These are phyloP conservation scores for Unio pictorum DNA, from an alignment of 2,888 invertebrate species.

Conservation along the genomic window DNA sequence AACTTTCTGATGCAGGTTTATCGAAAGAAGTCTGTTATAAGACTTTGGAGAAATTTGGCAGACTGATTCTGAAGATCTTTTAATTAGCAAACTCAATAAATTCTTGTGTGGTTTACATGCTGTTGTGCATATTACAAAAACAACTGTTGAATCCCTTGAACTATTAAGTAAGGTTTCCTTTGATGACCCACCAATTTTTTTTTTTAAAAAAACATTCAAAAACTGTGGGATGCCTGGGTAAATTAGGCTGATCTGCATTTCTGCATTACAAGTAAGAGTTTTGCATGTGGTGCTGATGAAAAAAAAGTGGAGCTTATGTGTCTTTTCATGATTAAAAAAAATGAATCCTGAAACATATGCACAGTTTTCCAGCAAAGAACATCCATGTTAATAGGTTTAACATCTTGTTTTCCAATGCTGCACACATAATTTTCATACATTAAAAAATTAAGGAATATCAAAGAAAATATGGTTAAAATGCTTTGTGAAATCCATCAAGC, in stretches of 20 bases:
- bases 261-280: constrained; percentile 13
- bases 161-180: constrained; percentile 10
- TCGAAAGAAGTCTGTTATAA: constrained; percentile 8
- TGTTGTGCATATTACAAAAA: constrained; percentile 6
- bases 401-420: constrained; percentile 21
- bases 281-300: constrained; percentile 22
- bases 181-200: constrained; percentile 14
- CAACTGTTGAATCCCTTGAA: constrained; percentile 6
- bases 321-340: constrained; percentile 8
- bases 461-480: constrained; percentile 15
- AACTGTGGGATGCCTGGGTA: constrained; percentile 9
- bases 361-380: constrained; percentile 12
- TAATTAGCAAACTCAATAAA: constrained; percentile 12
- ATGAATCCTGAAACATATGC: constrained; percentile 16
- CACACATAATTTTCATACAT: constrained; percentile 15
- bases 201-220: not conserved
- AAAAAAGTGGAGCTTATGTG: constrained; percentile 18
- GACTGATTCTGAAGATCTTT: constrained; percentile 9
- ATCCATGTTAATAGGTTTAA: constrained; percentile 25
- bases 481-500: constrained; percentile 15
- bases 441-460: constrained; percentile 13
- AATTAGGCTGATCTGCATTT: constrained; percentile 14
- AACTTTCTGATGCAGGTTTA: constrained; percentile 4
- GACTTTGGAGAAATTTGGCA: constrained; percentile 9
- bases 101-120: constrained; percentile 27